These are phyloP conservation scores for Tyto alba DNA, from an alignment of 2,113 vertebrate species.

Conservation along the genomic window DNA sequence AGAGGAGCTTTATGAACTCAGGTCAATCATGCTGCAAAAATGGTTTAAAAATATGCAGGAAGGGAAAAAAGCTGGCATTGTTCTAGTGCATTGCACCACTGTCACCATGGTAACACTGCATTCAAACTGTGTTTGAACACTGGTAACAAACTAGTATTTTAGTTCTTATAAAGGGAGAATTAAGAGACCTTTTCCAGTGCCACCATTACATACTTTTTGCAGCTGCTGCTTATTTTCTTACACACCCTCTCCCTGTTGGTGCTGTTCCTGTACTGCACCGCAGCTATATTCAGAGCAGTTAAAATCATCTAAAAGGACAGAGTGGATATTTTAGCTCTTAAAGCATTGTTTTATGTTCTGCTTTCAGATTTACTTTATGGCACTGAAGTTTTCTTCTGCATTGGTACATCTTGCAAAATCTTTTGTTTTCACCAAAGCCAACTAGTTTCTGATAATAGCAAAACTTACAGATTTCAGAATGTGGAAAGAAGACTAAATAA, in stretches of 20 bases:
- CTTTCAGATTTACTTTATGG: neutral
- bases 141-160: neutral
- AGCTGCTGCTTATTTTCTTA: constrained; percentile 27
- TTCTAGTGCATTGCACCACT: neutral
- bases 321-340: neutral
- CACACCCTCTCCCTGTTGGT: constrained; percentile 1
- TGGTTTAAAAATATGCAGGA: neutral
- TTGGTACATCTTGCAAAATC: neutral
- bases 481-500: neutral
- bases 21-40: neutral
- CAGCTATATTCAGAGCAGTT: neutral
- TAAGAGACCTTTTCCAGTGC: neutral
- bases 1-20: neutral
- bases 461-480: neutral
- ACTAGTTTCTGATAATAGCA: neutral
- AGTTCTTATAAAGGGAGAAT: neutral
- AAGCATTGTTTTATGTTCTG: neutral
- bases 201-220: neutral
- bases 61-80: neutral
- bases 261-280: neutral
- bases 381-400: neutral
- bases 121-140: neutral
- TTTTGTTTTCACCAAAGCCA: neutral
- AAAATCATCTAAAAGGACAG: neutral
- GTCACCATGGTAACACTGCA: neutral